Evolutionary conservation across 2,797 vertebrate species (phyloP), one percentile per base, ranked within the genome.

Genomic region (Notolabrus celidotus): DNA sequence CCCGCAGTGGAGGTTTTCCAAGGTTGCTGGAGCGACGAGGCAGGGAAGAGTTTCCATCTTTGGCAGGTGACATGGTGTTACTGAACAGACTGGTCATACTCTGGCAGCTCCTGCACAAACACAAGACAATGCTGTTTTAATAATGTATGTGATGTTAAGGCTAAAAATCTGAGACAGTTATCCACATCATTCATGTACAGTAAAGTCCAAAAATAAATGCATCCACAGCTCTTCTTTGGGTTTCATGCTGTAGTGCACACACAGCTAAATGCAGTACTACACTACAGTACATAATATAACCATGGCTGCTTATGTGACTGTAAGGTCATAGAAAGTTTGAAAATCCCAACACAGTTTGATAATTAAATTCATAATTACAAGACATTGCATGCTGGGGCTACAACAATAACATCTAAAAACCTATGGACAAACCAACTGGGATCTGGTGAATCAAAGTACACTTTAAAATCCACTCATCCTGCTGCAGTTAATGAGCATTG

Each of bases 21-120:
- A 95, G 92, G 14, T 93, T 93, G 83, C 90, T 93, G 82, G 95
- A 90, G 77, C 94, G 95, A 52, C 94, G 92, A 23, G 96, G 92
- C 42, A 98, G 95, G 55, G 97, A 96, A 2, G 97, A 96, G 33
- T 93, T 92, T 31, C 94, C 96, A 4, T 99, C 98, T 93, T 97
- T 98, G 74, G 92, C 86, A 4, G 97, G 96, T 34, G 97, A 97
- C 87, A 95, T 38, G 22, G 96, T 93, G 73, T 90, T 96, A 83
- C 97, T 96, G 92, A 96, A 96, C 71, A 99, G 91, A 88, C 96
- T 99, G 53, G 95, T 97, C 96, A 97, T 96, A 92, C 97, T 99
- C 93, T 98, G 97, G 89, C 96, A 98, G 90, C 97, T 99, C 94
- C 98, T 99, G 92, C 51, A 77, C 43, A 83, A 64, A 86, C 46